Evolutionary conservation across 2,113 vertebrate genomes (phyloP).

Genomic region (Oreocharis arfaki): DNA sequence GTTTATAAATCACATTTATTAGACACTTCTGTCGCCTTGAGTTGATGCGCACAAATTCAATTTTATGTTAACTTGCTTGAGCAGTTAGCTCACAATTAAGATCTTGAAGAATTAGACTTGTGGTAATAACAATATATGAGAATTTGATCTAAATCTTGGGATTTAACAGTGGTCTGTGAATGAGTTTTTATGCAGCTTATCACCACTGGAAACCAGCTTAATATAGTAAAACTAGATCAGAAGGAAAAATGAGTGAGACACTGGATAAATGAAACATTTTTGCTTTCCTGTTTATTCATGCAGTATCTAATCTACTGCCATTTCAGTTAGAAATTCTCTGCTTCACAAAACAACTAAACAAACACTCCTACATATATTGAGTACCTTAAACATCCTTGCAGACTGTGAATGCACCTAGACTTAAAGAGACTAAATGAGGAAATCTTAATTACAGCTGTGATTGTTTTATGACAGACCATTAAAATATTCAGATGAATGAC

Average conservation of each 20-base stretch:
- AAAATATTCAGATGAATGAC: background rate
- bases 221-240: background rate
- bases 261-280: background rate
- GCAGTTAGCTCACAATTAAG: slow-evolving; percentile 52
- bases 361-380: background rate
- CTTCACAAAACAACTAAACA: background rate
- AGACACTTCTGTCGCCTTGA: background rate
- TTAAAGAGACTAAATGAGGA: background rate
- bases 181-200: background rate
- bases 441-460: background rate
- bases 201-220: background rate
- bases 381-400: background rate
- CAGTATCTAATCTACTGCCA: background rate
- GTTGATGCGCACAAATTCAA: slow-evolving; percentile 42
- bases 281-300: background rate
- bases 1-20: slow-evolving; percentile 57
- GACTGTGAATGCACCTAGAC: background rate
- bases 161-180: background rate
- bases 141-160: slow-evolving; percentile 38
- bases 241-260: background rate
- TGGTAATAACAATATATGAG: background rate
- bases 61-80: slow-evolving; percentile 37
- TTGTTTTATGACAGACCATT: background rate
- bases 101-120: background rate
- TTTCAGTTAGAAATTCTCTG: background rate